Evolutionary conservation across 2,797 vertebrate genomes (phyloP).

Genomic region (Peromyscus aztecus): DNA sequence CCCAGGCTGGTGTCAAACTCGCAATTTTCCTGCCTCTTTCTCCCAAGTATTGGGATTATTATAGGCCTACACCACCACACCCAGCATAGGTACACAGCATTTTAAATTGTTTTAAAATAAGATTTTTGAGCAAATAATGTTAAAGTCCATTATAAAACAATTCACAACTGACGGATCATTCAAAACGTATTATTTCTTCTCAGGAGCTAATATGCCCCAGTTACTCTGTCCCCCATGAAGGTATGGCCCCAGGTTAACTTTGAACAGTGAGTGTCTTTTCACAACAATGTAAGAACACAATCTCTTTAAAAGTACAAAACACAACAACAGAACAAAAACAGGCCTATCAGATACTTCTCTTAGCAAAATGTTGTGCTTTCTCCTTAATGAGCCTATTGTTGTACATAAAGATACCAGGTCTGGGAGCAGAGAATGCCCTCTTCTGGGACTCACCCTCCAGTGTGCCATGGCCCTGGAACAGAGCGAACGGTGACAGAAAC

Average conservation of each 20-base stretch:
- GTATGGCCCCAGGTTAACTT: background rate
- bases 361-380: slow-evolving; percentile 5
- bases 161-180: background rate
- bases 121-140: background rate
- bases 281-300: background rate
- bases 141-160: background rate
- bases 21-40: background rate
- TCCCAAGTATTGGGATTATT: background rate
- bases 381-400: slow-evolving; percentile 2
- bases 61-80: background rate
- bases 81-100: background rate
- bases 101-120: slow-evolving; percentile 50
- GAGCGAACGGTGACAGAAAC: slow-evolving; percentile 22
- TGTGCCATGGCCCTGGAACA: background rate
- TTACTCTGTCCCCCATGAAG: background rate
- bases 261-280: background rate
- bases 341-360: background rate
- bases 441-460: background rate
- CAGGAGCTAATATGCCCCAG: background rate
- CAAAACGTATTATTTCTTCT: slow-evolving; percentile 25
- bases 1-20: background rate
- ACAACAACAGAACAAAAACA: background rate
- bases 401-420: background rate
- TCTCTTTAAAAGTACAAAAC: background rate
- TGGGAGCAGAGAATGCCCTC: background rate